phyloP scores from a whole-genome alignment of 2,888 invertebrate genomes.

The Parascotia fuliginaria region DNA sequence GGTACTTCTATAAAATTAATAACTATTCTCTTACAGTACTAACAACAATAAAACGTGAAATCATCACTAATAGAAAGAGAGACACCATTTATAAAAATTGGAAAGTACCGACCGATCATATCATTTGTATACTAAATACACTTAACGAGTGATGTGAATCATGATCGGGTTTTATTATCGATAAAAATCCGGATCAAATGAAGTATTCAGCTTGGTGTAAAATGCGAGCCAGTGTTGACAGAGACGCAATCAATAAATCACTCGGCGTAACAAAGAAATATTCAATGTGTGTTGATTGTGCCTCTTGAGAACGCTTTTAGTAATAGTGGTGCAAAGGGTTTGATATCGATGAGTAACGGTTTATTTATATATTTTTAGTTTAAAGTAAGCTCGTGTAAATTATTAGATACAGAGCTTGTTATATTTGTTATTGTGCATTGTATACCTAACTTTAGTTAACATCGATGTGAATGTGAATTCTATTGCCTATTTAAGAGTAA shows the following conservation, averaged over 20 bases:
- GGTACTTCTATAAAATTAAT: slow-evolving; percentile 27
- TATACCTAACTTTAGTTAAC: too few relatives aligned
- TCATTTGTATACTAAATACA: slow-evolving; percentile 82
- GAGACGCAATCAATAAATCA: slow-evolving; percentile 86
- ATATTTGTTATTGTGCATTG: too few relatives aligned
- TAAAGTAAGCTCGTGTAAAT: too few relatives aligned
- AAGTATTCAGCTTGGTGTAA: slow-evolving; percentile 81
- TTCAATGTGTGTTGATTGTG: slow-evolving; percentile 86
- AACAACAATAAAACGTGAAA: slow-evolving; percentile 34
- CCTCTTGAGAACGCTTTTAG: slow-evolving; percentile 80
- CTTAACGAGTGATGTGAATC: slow-evolving; percentile 82
- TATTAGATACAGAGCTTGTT: too few relatives aligned
- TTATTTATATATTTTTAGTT: not conserved
- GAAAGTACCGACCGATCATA: slow-evolving; percentile 53
- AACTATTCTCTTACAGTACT: slow-evolving; percentile 22
- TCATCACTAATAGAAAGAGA: slow-evolving; percentile 50
- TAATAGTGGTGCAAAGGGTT: slow-evolving; percentile 56
- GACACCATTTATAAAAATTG: slow-evolving; percentile 34
- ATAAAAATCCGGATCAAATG: slow-evolving; percentile 86
- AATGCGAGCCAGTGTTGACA: slow-evolving; percentile 81
- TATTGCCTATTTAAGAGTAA: too few relatives aligned
- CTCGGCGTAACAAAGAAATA: slow-evolving; percentile 78
- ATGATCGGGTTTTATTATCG: slow-evolving; percentile 78
- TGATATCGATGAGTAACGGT: slow-evolving; percentile 47
- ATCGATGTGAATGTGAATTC: too few relatives aligned